Evolutionary conservation across 2,113 vertebrate species (phyloP).

Genomic region (Tamias sibiricus): DNA sequence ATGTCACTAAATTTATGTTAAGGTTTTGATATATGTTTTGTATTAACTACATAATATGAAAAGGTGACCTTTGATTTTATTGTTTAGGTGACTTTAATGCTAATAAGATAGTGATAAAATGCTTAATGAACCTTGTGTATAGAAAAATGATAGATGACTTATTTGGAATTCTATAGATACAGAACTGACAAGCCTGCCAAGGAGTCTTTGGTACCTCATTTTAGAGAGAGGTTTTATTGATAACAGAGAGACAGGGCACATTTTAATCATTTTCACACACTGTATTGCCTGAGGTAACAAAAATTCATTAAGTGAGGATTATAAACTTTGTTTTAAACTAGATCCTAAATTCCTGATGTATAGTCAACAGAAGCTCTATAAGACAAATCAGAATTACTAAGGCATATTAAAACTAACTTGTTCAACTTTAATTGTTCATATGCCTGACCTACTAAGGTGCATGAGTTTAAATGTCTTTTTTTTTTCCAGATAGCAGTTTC

Average conservation of each 20-base stretch:
- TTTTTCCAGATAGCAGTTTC: conserved; percentile 56
- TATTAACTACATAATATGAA: conserved; percentile 68
- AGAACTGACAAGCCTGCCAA: conserved; percentile 68
- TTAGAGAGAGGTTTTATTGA: conserved; percentile 83
- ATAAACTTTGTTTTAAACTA: conserved; percentile 85
- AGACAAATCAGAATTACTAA: conserved; percentile 83
- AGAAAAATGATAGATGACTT: conserved; percentile 84
- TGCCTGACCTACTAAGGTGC: conserved; percentile 67
- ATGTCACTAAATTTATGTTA: conserved; percentile 62
- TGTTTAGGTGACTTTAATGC: conserved; percentile 77
- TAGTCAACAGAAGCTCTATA: conserved; percentile 78
- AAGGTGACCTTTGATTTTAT: conserved; percentile 82
- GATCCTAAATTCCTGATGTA: conserved; percentile 82
- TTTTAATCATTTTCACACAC: conserved; percentile 86
- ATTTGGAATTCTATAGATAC: conserved; percentile 83
- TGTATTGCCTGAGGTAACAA: conserved; percentile 82
- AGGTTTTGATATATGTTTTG: conserved; percentile 72
- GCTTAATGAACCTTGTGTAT: conserved; percentile 79
- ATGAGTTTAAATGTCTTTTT: conserved; percentile 81
- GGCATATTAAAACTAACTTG: conserved; percentile 81
- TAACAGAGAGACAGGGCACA: conserved; percentile 80
- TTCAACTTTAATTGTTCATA: conserved; percentile 84
- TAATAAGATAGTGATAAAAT: conserved; percentile 82
- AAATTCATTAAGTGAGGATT: conserved; percentile 86
- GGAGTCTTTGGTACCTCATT: conserved; percentile 77